Evolutionary conservation across 1,140 invertebrate genomes (phyloP), one percentile per base, ranked within the genome.

Genomic region (Aphaenogaster floridana): DNA sequence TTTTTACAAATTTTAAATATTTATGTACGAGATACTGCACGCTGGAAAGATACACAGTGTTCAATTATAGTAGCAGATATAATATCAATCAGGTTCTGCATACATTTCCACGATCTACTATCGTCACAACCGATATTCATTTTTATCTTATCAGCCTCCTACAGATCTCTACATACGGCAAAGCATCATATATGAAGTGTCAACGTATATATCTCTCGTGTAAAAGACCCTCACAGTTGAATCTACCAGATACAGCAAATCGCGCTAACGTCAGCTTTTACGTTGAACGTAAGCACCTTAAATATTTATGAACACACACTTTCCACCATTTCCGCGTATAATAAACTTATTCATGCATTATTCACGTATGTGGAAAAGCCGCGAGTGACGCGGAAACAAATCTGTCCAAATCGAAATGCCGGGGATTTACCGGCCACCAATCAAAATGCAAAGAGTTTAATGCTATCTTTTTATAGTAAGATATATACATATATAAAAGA

Each of bases 291-390:
- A 76, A 84, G 42, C 80, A 84, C 69, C 42, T 84, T 84, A 84
- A 74, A 84, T 84, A 84, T 84, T 84, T 84, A 84, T 84, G 80
- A 74, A 84, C 80, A 74, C 11, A 71, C 42, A 74, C 68, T 84
- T 39, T 61, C 54, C 69, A 39, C 52, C 28, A 76, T 84, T 84
- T 74, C 54, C 54, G 34, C 34, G 69, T 63, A 84, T 84, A 74
- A 84, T 84, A 84, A 84, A 84, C 80, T 84, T 76, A 84, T 84
- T 21, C 80, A 74, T 84, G 42, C 54, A 84, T 84, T 84, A 84
- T 84, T 84, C 69, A 84, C 69, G 39, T 34, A 9, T 2, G 54
- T 21, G 39, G 13, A 39, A 74, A 28, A 76, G 28, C 28, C 42
- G 15, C 45, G 52, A 74, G 54, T 61, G 69, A 76, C 69, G 42